A percentile compares a stretch with the other conserved stretches of the same genome.
These are phyloP conservation scores for Caenorhabditis japonica DNA, from an alignment of 2,888 invertebrate genomes.

Conservation along the genomic window DNA sequence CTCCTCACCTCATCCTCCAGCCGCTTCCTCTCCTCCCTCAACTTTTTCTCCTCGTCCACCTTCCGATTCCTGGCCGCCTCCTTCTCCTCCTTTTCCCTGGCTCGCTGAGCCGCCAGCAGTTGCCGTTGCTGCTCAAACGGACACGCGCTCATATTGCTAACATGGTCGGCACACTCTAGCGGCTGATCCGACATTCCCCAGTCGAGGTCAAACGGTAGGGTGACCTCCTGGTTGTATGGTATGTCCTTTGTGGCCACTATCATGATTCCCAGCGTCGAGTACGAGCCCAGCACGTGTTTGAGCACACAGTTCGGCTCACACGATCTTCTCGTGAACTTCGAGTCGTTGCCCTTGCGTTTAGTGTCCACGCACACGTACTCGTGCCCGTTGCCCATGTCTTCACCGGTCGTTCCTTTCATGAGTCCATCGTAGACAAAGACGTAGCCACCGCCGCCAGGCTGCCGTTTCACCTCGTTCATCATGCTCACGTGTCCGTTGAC, in stretches of 20 bases:
- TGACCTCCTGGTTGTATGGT: constrained; percentile 34
- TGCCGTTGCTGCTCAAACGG: constrained; percentile 22
- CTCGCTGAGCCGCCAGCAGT: neutral
- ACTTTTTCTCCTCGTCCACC: neutral
- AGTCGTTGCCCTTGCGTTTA: constrained; percentile 36
- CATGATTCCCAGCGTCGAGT: constrained; percentile 37
- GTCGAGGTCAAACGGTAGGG: constrained; percentile 50
- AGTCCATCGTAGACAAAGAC: constrained; percentile 47
- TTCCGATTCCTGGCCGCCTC: neutral
- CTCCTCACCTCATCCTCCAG: constrained; percentile 21
- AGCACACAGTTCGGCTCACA: constrained; percentile 51
- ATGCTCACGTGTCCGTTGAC: constrained; percentile 32
- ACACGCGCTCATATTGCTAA: neutral
- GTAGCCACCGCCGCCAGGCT: constrained; percentile 13
- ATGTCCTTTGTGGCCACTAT: constrained; percentile 41
- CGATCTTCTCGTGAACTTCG: constrained; percentile 33
- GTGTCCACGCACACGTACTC: constrained; percentile 43
- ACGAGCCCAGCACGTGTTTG: constrained; percentile 46
- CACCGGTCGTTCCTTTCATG: constrained; percentile 45
- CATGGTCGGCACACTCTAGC: constrained; percentile 35
- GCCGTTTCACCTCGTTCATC: constrained; percentile 22
- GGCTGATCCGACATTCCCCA: constrained; percentile 7
- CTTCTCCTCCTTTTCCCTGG: neutral
- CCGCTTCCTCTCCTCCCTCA: constrained; percentile 1
- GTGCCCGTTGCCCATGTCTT: constrained; percentile 22